These are phyloP conservation scores for Gryllus bimaculatus DNA, from an alignment of 1,140 invertebrate genomes.

Conservation along the genomic window DNA sequence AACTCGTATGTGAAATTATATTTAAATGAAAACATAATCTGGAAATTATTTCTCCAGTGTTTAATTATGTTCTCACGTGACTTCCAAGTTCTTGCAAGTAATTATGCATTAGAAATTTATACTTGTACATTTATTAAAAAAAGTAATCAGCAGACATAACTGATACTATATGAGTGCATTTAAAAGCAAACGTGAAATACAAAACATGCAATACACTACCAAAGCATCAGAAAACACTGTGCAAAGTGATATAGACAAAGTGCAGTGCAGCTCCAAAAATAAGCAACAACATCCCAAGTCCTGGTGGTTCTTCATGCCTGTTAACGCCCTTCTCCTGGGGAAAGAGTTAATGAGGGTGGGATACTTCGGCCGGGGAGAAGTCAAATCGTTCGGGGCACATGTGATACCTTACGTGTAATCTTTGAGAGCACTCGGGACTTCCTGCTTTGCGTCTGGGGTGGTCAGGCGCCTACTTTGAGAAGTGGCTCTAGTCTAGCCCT, in stretches of 20 bases:
- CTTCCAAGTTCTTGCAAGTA: too few relatives aligned
- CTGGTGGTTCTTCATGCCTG: not conserved
- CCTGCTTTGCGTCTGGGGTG: not conserved
- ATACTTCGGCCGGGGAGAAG: not conserved
- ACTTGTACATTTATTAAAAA: too few relatives aligned
- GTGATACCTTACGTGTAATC: not conserved
- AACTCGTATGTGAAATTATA: too few relatives aligned
- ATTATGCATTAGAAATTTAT: too few relatives aligned
- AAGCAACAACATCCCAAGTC: not conserved
- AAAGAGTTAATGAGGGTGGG: not conserved
- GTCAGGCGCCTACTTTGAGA: not conserved
- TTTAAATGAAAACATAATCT: too few relatives aligned
- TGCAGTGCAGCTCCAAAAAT: too few relatives aligned
- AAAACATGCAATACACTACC: not conserved
- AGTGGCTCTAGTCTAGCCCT: not conserved
- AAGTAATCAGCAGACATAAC: too few relatives aligned
- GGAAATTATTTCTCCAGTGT: too few relatives aligned
- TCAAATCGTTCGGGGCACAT: not conserved
- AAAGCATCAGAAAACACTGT: not conserved
- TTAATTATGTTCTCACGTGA: too few relatives aligned
- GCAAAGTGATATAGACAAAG: not conserved
- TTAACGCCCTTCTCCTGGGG: not conserved
- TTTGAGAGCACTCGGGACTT: not conserved
- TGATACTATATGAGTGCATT: too few relatives aligned
- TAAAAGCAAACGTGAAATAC: too few relatives aligned